Conservation (phyloP, 2,113 vertebrate genomes). For the Uria aalge region DNA sequence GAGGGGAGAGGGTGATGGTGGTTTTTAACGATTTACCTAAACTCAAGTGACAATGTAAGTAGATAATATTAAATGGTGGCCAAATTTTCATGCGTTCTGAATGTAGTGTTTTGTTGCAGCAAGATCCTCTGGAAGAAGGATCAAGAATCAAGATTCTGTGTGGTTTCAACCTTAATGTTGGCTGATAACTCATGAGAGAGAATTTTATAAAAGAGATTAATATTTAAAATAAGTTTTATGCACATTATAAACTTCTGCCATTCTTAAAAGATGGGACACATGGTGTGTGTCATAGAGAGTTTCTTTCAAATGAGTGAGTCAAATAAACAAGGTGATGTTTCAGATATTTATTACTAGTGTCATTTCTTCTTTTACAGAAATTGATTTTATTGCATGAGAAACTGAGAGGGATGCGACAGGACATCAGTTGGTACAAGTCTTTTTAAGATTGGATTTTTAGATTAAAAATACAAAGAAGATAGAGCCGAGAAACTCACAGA, state of each 20-base stretch:
- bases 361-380: neutral
- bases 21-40: neutral
- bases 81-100: neutral
- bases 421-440: neutral
- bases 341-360: neutral
- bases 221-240: neutral
- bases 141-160: neutral
- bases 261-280: neutral
- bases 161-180: neutral
- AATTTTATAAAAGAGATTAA: neutral
- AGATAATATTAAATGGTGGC: neutral
- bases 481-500: neutral
- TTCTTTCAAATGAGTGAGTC: neutral
- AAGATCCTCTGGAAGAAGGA: neutral
- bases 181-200: neutral
- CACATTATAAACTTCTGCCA: neutral
- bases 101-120: neutral
- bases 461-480: constrained; percentile 3
- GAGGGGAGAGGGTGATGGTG: rapidly evolving
- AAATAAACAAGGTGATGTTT: neutral
- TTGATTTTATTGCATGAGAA: neutral
- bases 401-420: neutral
- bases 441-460: constrained; percentile 18
- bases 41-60: neutral
- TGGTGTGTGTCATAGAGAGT: rapidly evolving